These are phyloP conservation scores for Pseudococcus viburni DNA, from an alignment of 2,888 invertebrate genomes.

Conservation along the genomic window DNA sequence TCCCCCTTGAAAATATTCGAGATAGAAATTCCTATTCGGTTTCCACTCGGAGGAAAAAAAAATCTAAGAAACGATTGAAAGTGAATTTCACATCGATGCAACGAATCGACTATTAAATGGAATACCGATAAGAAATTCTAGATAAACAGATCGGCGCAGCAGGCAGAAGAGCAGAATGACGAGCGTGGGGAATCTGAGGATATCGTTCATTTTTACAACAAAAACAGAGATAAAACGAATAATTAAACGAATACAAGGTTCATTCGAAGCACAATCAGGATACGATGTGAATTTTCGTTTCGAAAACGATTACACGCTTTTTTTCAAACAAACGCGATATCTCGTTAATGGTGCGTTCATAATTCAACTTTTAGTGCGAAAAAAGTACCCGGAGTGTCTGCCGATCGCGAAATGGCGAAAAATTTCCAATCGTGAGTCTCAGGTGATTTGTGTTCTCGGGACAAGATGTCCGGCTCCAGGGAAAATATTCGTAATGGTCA, in stretches of 20 bases:
- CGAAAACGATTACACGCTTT: conserved; percentile 42
- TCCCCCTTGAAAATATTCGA: too few species aligned
- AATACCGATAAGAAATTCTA: conserved; percentile 15
- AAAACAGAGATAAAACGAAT: conserved; percentile 47
- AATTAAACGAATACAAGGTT: conserved; percentile 53
- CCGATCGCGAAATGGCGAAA: background rate
- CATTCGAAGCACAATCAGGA: conserved; percentile 30
- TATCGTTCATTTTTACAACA: conserved; percentile 40
- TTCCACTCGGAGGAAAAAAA: too few species aligned
- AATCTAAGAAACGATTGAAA: background rate
- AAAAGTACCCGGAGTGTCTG: background rate
- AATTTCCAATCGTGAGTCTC: too few species aligned
- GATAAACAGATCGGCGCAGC: background rate
- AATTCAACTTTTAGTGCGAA: background rate
- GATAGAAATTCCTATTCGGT: too few species aligned
- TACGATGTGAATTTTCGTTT: conserved; percentile 23
- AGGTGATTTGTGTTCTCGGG: background rate
- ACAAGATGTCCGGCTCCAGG: background rate
- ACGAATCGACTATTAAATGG: background rate
- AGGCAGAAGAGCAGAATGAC: background rate
- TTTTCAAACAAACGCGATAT: conserved; percentile 35
- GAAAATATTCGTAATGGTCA: background rate
- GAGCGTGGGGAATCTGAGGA: conserved; percentile 16
- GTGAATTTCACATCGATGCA: background rate
- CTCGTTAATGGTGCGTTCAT: conserved; percentile 7